phyloP scores from a whole-genome alignment of 1,140 invertebrate genomes.

The Lethocerus indicus region DNA sequence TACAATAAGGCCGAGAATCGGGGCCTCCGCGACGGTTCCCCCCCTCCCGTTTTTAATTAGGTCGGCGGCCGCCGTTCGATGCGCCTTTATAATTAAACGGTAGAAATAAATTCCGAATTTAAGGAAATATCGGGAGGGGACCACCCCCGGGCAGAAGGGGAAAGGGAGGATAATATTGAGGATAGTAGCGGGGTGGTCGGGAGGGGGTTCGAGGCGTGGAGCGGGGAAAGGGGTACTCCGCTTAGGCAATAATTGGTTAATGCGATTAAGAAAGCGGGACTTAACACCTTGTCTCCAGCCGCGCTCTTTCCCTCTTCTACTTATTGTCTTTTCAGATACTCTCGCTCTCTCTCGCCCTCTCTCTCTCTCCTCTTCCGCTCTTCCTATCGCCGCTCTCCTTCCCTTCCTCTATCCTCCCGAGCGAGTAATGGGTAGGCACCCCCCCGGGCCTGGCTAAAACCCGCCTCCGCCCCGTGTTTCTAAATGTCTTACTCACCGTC shows the following conservation, averaged over 20 bases:
- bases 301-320: background rate
- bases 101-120: constrained; percentile 14
- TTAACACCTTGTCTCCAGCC: constrained; percentile 12
- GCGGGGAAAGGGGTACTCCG: constrained; percentile 5
- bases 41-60: too few relatives aligned
- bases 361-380: background rate
- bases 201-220: constrained; percentile 5
- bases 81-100: constrained; percentile 13
- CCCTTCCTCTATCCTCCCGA: too few relatives aligned
- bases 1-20: too few relatives aligned
- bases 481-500: too few relatives aligned
- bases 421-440: too few relatives aligned
- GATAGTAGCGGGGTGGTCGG: too few relatives aligned
- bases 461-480: too few relatives aligned
- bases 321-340: constrained; percentile 10
- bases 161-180: too few relatives aligned
- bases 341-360: background rate
- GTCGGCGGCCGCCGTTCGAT: too few relatives aligned
- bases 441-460: too few relatives aligned
- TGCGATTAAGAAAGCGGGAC: constrained; percentile 14
- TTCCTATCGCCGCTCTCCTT: background rate
- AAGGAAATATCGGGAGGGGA: constrained; percentile 9
- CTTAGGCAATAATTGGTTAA: constrained; percentile 14
- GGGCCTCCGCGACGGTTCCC: too few relatives aligned
- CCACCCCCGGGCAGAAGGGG: too few relatives aligned